Evolutionary conservation across 2,888 invertebrate genomes (phyloP).

Genomic region (Epiperipatus broadwayi): DNA sequence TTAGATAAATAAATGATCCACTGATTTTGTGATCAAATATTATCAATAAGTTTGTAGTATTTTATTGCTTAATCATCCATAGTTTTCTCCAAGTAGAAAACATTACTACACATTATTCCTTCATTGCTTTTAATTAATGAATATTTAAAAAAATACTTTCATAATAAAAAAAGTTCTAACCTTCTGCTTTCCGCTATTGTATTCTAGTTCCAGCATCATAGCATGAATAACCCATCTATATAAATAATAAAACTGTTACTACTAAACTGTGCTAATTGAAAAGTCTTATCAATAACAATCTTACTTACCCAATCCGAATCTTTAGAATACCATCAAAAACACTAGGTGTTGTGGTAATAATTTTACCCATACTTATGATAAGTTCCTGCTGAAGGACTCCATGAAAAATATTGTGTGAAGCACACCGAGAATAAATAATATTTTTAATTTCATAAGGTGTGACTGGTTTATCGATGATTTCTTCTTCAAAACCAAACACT

Average conservation of each 20-base stretch:
- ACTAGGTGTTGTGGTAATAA: slow-evolving; percentile 76
- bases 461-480: slow-evolving; percentile 92
- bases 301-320: slow-evolving; percentile 43
- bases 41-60: no score
- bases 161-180: no score
- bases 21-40: no score
- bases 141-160: no score
- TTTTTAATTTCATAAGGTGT: slow-evolving; percentile 84
- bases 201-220: slow-evolving; percentile 50
- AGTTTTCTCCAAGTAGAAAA: no score
- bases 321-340: slow-evolving; percentile 86
- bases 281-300: slow-evolving; percentile 25
- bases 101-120: no score
- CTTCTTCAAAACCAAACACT: slow-evolving; percentile 79
- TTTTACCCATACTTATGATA: slow-evolving; percentile 74
- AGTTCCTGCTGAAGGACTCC: slow-evolving; percentile 84
- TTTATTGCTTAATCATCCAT: no score
- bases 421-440: slow-evolving; percentile 31
- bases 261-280: background rate
- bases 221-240: slow-evolving; percentile 75
- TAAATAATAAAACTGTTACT: slow-evolving; percentile 12
- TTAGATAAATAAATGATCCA: no score
- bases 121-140: no score
- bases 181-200: no score
- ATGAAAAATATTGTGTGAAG: slow-evolving; percentile 58